These are phyloP conservation scores for Ptychoptera contaminata DNA, from an alignment of 2,888 invertebrate species.

Conservation along the genomic window DNA sequence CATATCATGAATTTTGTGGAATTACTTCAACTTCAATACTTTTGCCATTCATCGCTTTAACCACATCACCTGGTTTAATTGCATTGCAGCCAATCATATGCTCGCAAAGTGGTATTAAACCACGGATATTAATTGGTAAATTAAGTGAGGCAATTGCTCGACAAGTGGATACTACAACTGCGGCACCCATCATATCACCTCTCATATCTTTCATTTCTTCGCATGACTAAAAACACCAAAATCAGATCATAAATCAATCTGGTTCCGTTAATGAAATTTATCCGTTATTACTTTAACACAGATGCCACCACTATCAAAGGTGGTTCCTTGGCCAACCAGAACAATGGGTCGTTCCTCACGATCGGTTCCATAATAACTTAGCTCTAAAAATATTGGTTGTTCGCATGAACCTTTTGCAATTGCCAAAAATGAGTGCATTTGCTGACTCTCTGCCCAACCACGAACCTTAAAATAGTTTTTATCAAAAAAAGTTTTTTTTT, in stretches of 20 bases:
- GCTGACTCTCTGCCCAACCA: constrained; percentile 61
- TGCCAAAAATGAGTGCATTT: constrained; percentile 66
- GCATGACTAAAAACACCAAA: not conserved
- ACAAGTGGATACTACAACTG: constrained; percentile 53
- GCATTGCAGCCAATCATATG: constrained; percentile 62
- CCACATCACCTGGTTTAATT: constrained; percentile 61
- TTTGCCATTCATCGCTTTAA: constrained; percentile 56
- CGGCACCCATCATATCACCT: constrained; percentile 75
- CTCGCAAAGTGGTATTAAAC: constrained; percentile 61
- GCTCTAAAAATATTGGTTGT: constrained; percentile 62
- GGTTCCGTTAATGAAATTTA: not conserved
- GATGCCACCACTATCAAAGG: constrained; percentile 58
- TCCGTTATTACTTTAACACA: constrained; percentile 37
- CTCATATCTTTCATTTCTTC: constrained; percentile 46
- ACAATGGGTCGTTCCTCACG: constrained; percentile 48
- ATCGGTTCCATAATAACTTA: constrained; percentile 51
- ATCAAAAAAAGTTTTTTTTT: constrained; percentile 31
- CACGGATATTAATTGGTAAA: constrained; percentile 49
- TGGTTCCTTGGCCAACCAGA: constrained; percentile 52
- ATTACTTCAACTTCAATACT: constrained; percentile 30
- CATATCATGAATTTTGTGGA: not conserved
- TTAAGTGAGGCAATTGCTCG: constrained; percentile 51
- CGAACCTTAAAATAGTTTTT: constrained; percentile 48
- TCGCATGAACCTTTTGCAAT: constrained; percentile 62
- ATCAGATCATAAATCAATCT: no score